Evolutionary conservation across 1,140 invertebrate species (phyloP).

Genomic region (Rhopalosiphum maidis): DNA sequence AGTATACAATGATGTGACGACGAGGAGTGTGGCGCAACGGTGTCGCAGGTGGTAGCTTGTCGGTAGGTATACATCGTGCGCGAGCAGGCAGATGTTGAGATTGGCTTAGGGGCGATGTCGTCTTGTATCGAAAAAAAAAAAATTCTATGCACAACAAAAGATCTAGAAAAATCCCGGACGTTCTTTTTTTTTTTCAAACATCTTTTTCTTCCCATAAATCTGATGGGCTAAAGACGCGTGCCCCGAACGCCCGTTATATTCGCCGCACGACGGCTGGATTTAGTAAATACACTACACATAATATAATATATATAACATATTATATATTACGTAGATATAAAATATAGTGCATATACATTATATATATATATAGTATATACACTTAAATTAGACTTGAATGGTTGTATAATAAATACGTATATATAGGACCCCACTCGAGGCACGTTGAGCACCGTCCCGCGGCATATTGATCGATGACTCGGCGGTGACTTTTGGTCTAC

Average conservation of each 20-base stretch:
- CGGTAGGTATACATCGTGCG: neutral
- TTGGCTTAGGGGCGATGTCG: constrained; percentile 51
- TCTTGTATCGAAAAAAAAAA: constrained; percentile 41
- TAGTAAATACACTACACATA: neutral
- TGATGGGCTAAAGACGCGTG: constrained; percentile 49
- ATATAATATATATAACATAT: neutral
- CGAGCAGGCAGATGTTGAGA: constrained; percentile 43
- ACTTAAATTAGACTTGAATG: constrained; percentile 44
- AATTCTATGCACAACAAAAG: constrained; percentile 25
- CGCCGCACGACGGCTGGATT: constrained; percentile 11
- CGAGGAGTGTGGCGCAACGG: constrained; percentile 30
- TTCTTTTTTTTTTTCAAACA: constrained; percentile 17
- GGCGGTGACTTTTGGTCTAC: constrained; percentile 44
- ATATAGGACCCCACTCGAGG: neutral
- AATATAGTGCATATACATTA: neutral
- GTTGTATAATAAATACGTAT: neutral
- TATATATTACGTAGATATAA: neutral
- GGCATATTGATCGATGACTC: constrained; percentile 43
- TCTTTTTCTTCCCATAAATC: constrained; percentile 46
- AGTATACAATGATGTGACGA: neutral
- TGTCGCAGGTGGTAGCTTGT: constrained; percentile 52
- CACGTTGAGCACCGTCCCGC: constrained; percentile 22
- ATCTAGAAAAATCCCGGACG: constrained; percentile 39
- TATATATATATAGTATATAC: neutral
- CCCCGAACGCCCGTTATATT: constrained; percentile 33